Base-by-base conservation (phyloP, 92 coral and sea anemone genomes). In the Heliopora coerulea region DNA sequence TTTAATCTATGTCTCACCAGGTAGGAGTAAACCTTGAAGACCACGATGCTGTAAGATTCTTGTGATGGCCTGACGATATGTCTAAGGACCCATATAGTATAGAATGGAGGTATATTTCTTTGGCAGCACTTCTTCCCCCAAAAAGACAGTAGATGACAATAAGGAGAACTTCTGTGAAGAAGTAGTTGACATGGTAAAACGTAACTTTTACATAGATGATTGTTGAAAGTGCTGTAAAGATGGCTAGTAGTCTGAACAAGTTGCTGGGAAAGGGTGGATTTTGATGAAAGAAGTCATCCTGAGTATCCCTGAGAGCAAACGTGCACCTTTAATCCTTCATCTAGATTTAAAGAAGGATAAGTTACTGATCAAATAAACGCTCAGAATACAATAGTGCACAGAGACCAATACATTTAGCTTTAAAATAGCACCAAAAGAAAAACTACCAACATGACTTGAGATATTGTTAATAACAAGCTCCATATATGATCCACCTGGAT, bases 51-150 rank as follows among this genome's bases (percentile, higher is more conserved):
- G 56, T 66, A 42, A 2, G 73, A 26, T 66, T 66, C 39, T 24
- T 69, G 42, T 49, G 77, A 64, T 49, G 77, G 64, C 44, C 35
- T 3, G 63, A 13, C 15, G 60, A 35, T 5, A 48, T 62, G 8
- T 23, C 63, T 17, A 11, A 23, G 24, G 63, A 61, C 81, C 81
- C 0, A 56, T 40, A 0, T 56, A 75, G 20, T 50, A 34, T 62
- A 31, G 59, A 58, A 33, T 74, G 79, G 31, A 0, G 20, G 79
- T 54, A 8, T 73, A 74, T 56, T 54, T 54, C 0, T 75, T 75
- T 75, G 81, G 81, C 7, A 75, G 75, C 0, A 75, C 75, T 1
- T 75, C 81, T 9, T 75, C 81, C 3, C 81, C 81, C 8, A 42
- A 34, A 39, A 75, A 61, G 40, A 44, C 75, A 2, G 73, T 57